Percentiles rank a stretch among this genome's conserved stretches.
phyloP scores from a whole-genome alignment of 2,797 vertebrate genomes.

The Eleutherodactylus coqui region DNA sequence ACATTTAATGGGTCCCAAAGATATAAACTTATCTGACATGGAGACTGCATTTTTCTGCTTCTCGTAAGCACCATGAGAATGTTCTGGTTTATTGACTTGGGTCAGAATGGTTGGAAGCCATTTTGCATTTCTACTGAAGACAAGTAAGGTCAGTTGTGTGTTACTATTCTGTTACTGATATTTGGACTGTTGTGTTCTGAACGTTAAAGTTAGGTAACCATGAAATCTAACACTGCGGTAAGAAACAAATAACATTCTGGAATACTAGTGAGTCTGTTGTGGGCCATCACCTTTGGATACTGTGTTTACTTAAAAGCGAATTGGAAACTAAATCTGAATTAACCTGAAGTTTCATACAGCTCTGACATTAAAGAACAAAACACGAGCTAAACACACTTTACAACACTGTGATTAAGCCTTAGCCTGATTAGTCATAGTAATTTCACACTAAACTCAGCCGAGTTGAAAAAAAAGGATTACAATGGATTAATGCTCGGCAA shows the following conservation, averaged over 20 bases:
- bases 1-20: too few species aligned
- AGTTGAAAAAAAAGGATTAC: slow-evolving; percentile 56
- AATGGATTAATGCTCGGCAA: slow-evolving; percentile 39
- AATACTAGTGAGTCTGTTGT: slow-evolving; percentile 25
- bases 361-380: slow-evolving; percentile 54
- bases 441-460: slow-evolving; percentile 55
- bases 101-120: neutral
- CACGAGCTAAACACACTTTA: slow-evolving; percentile 41
- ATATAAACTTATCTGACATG: too few species aligned
- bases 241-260: slow-evolving; percentile 37
- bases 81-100: neutral
- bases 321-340: slow-evolving; percentile 48
- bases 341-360: slow-evolving; percentile 23
- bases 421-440: slow-evolving; percentile 56
- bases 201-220: slow-evolving; percentile 34
- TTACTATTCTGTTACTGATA: neutral
- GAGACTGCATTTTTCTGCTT: too few species aligned
- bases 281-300: slow-evolving; percentile 52
- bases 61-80: too few species aligned
- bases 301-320: slow-evolving; percentile 55
- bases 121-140: neutral
- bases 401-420: slow-evolving; percentile 48
- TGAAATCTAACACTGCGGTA: slow-evolving; percentile 29
- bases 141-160: neutral
- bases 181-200: slow-evolving; percentile 20